Conservation (phyloP, 2,113 vertebrate genomes). For the Sakesphorus luctuosus region DNA sequence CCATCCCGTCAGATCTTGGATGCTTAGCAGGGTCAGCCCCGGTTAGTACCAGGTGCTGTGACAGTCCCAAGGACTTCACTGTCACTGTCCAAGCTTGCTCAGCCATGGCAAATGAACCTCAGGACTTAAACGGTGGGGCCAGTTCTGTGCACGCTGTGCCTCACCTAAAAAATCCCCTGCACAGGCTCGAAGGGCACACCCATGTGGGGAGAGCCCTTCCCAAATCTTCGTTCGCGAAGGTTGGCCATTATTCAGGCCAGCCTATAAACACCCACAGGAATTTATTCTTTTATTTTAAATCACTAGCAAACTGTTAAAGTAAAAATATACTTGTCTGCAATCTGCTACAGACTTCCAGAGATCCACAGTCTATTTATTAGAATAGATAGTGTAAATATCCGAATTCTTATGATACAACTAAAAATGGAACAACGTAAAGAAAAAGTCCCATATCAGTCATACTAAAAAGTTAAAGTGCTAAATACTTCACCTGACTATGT, state of each 20-base stretch:
- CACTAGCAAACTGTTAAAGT: neutral
- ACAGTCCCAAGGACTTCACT: no score
- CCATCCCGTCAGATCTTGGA: no score
- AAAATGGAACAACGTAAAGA: neutral
- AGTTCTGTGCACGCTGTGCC: no score
- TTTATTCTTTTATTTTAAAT: neutral
- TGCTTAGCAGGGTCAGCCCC: no score
- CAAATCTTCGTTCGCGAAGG: no score
- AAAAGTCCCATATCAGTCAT: neutral
- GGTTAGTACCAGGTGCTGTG: no score
- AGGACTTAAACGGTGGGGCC: no score
- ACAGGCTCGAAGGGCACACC: no score
- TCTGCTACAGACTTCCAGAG: neutral
- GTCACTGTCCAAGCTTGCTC: no score
- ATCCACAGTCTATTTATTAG: neutral
- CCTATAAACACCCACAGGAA: neutral
- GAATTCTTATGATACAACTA: neutral
- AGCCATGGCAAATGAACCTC: no score
- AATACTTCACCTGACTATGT: neutral
- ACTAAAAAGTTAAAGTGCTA: neutral
- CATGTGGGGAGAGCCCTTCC: no score
- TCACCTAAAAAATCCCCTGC: no score
- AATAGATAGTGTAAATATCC: neutral
- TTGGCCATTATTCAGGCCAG: neutral
- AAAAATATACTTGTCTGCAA: neutral